These are phyloP conservation scores for Diadophis punctatus DNA, from an alignment of 2,113 vertebrate species.

Conservation along the genomic window DNA sequence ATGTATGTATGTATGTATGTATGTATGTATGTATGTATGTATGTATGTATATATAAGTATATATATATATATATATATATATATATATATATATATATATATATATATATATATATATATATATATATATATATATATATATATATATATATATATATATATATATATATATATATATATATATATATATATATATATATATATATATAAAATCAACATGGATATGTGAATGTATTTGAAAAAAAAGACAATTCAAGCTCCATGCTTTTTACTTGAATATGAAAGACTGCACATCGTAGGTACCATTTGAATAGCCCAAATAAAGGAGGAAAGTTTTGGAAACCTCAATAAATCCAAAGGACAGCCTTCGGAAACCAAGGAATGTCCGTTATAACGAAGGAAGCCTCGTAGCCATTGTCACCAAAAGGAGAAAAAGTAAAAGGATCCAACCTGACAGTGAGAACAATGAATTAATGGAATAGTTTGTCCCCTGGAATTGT, in stretches of 20 bases:
- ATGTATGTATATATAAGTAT: too few species aligned
- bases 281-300: neutral
- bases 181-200: too few species aligned
- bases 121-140: too few species aligned
- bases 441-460: neutral
- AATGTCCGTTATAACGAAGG: neutral
- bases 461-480: neutral
- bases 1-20: too few species aligned
- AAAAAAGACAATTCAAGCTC: neutral
- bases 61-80: too few species aligned
- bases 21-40: too few species aligned
- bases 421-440: neutral
- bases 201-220: neutral
- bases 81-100: too few species aligned
- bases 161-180: too few species aligned
- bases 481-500: too few species aligned
- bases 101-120: too few species aligned
- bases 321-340: neutral
- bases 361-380: neutral
- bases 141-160: too few species aligned
- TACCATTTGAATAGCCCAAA: neutral
- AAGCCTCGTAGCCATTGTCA: neutral
- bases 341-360: neutral
- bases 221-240: neutral
- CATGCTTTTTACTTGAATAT: neutral